Evolutionary conservation across 2,888 invertebrate species (phyloP).

Genomic region (Plemyria rubiginata): DNA sequence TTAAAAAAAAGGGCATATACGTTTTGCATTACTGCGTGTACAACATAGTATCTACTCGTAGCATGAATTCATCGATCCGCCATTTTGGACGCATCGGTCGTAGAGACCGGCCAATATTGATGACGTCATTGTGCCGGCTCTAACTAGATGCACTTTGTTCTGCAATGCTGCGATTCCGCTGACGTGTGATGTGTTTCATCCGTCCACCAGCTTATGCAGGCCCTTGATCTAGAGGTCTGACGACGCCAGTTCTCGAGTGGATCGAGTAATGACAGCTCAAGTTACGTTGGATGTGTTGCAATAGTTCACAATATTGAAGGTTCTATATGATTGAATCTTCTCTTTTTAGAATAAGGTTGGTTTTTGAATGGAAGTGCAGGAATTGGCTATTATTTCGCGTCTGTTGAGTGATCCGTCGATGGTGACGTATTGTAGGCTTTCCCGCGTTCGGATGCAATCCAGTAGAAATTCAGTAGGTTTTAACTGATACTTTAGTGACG

Average conservation of each 20-base stretch:
- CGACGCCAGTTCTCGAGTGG: conserved; percentile 13
- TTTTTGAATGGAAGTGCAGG: conserved; percentile 39
- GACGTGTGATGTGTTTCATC: conserved; percentile 74
- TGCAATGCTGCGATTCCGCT: conserved; percentile 69
- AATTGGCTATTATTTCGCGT: conserved; percentile 66
- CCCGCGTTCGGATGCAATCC: conserved; percentile 65
- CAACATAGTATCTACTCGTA: no score
- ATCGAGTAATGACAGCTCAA: conserved; percentile 50
- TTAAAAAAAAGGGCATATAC: not conserved
- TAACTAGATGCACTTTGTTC: conserved; percentile 79
- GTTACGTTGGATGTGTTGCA: conserved; percentile 51
- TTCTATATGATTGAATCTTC: conserved; percentile 43
- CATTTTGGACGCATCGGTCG: conserved; percentile 56
- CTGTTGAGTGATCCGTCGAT: conserved; percentile 76
- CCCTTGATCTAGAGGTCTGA: conserved; percentile 11
- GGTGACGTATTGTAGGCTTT: conserved; percentile 80
- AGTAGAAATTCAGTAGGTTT: conserved; percentile 52
- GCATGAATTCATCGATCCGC: conserved; percentile 36
- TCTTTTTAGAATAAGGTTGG: conserved; percentile 38
- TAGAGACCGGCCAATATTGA: conserved; percentile 65
- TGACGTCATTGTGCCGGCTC: conserved; percentile 67
- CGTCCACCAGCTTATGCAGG: conserved; percentile 54
- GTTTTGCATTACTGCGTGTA: not conserved
- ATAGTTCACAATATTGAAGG: conserved; percentile 45
- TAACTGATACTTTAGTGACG: conserved; percentile 33